Evolutionary conservation across 2,888 invertebrate species (phyloP).

Genomic region (Diadegma fenestrale): DNA sequence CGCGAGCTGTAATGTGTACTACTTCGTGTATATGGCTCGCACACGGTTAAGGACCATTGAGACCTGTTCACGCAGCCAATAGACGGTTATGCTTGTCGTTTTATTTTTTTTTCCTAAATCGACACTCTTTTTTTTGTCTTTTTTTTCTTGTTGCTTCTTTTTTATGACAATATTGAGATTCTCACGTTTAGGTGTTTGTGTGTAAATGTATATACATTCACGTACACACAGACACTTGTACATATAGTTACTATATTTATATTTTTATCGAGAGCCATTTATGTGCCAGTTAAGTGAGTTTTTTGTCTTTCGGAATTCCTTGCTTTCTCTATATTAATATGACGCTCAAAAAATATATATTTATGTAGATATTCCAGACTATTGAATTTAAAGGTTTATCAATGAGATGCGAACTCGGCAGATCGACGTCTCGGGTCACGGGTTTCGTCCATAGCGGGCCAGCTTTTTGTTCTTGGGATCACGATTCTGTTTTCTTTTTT

Average conservation of each 20-base stretch:
- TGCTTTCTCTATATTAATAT: constrained; percentile 68
- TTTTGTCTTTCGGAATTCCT: constrained; percentile 29
- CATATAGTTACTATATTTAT: constrained; percentile 60
- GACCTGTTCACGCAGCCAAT: constrained; percentile 38
- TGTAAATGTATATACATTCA: background rate
- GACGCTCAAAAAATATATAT: too few species aligned
- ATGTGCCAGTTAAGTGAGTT: constrained; percentile 54
- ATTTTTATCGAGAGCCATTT: constrained; percentile 47
- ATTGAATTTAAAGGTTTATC: constrained; percentile 74
- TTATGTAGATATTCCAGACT: constrained; percentile 76
- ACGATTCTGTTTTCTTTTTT: constrained; percentile 69
- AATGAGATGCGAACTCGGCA: constrained; percentile 57
- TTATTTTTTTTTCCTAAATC: constrained; percentile 48
- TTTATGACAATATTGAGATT: constrained; percentile 49
- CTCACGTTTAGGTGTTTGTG: constrained; percentile 13
- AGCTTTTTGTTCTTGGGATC: constrained; percentile 78
- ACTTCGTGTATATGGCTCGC: constrained; percentile 45
- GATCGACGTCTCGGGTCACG: constrained; percentile 76
- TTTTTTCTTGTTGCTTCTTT: constrained; percentile 50
- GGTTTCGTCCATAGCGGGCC: constrained; percentile 81
- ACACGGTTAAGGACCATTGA: constrained; percentile 54
- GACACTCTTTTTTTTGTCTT: constrained; percentile 28
- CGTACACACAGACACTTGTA: constrained; percentile 34
- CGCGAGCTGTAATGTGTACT: constrained; percentile 53
- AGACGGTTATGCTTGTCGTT: constrained; percentile 39